phyloP scores from a whole-genome alignment of 37 sponge, comb jelly and placozoan species.

The Tethya wilhelma region DNA sequence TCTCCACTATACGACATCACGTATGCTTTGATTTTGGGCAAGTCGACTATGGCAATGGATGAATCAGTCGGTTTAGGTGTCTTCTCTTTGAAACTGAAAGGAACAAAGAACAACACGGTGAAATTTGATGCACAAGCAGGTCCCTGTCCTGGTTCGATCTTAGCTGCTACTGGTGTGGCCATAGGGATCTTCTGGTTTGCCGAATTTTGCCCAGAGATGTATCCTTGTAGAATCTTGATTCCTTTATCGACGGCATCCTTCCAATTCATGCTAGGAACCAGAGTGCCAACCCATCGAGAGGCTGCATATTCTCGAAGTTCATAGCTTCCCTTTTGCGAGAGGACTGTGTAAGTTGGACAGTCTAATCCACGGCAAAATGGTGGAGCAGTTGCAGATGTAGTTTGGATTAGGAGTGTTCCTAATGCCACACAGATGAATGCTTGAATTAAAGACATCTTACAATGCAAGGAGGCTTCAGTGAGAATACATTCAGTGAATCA shows the following conservation, averaged over 20 bases:
- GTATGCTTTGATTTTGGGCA: constrained; percentile 25
- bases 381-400: too few relatives aligned
- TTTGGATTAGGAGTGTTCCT: too few relatives aligned
- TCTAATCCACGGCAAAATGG: too few relatives aligned
- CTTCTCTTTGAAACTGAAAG: constrained; percentile 12
- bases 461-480: too few relatives aligned
- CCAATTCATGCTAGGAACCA: constrained; percentile 9
- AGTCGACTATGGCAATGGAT: constrained; percentile 1
- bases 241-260: constrained; percentile 9
- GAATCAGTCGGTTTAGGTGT: constrained; percentile 17
- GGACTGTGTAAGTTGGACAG: too few relatives aligned
- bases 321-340: constrained; percentile 11
- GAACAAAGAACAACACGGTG: constrained; percentile 33
- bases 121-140: constrained; percentile 29
- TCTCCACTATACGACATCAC: constrained; percentile 11
- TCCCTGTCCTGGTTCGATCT: constrained; percentile 31
- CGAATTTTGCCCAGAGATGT: constrained; percentile 16
- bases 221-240: neutral
- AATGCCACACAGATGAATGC: too few relatives aligned
- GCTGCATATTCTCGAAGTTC: constrained; percentile 17
- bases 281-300: constrained; percentile 30
- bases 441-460: too few relatives aligned
- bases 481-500: too few relatives aligned
- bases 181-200: constrained; percentile 10
- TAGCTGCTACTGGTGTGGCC: constrained; percentile 19